phyloP scores from a whole-genome alignment of 1,140 invertebrate species.

The Drosophila sturtevanti region DNA sequence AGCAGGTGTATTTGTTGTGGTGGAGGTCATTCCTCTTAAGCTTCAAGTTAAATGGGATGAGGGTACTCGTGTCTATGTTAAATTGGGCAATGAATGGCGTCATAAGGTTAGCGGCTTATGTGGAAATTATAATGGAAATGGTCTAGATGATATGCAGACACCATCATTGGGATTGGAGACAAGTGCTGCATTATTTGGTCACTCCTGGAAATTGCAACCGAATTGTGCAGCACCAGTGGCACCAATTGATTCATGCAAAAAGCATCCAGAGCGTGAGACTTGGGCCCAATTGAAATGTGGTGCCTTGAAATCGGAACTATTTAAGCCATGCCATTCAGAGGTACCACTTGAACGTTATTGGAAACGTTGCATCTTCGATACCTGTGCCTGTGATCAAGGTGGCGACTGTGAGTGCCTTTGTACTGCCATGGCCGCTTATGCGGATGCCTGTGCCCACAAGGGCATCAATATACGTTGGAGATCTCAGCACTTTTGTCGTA shows the following conservation, averaged over 20 bases:
- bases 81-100: conserved; percentile 89
- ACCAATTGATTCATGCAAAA: conserved; percentile 87
- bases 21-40: conserved; percentile 90
- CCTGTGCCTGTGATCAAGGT: conserved; percentile 94
- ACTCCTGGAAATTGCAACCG: conserved; percentile 93
- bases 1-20: conserved; percentile 90
- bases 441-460: conserved; percentile 89
- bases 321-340: conserved; percentile 90
- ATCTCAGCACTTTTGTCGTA: conserved; percentile 91
- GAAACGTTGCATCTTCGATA: conserved; percentile 90
- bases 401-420: conserved; percentile 95
- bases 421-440: conserved; percentile 93
- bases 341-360: conserved; percentile 88
- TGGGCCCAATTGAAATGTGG: conserved; percentile 91
- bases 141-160: conserved; percentile 91
- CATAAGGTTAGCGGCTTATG: conserved; percentile 92
- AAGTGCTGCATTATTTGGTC: conserved; percentile 90
- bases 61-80: conserved; percentile 91
- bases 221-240: conserved; percentile 86
- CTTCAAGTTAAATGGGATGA: conserved; percentile 94
- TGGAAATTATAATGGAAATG: conserved; percentile 94
- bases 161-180: conserved; percentile 90
- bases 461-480: conserved; percentile 91
- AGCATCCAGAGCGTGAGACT: conserved; percentile 88
- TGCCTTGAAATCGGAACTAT: conserved; percentile 88